A percentile compares a stretch with the other conserved stretches of the same genome.
Conservation (phyloP, 2,888 invertebrate species). For the Nineta flava region DNA sequence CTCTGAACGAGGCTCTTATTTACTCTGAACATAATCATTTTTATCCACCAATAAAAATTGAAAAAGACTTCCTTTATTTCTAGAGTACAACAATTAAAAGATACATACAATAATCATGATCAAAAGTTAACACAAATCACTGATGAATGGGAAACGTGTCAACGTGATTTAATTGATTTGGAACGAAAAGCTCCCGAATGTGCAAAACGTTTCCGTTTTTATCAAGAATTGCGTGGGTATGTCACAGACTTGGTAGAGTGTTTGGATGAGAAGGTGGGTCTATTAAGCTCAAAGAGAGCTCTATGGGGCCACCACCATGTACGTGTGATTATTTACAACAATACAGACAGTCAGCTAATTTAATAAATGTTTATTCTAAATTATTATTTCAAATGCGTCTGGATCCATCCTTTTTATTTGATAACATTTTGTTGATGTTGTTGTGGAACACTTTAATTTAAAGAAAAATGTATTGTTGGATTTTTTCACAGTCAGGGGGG, state of each 20-base stretch:
- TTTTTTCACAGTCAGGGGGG: slow-evolving; percentile 3
- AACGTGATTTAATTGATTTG: slow-evolving; percentile 34
- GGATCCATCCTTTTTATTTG: neutral
- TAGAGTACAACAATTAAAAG: slow-evolving; percentile 34
- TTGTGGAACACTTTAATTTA: neutral
- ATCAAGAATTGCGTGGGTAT: slow-evolving; percentile 91
- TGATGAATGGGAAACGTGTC: slow-evolving; percentile 24
- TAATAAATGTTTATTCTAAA: neutral
- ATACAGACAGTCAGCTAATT: neutral
- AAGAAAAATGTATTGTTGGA: slow-evolving; percentile 7
- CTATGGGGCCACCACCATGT: slow-evolving; percentile 2
- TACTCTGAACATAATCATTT: no score
- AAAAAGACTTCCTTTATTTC: no score
- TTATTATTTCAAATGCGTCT: neutral
- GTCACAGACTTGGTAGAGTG: slow-evolving; percentile 94
- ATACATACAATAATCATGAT: slow-evolving; percentile 28
- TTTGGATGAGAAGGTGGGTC: slow-evolving; percentile 81
- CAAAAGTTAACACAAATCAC: slow-evolving; percentile 21
- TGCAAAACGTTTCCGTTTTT: slow-evolving; percentile 76
- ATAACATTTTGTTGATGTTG: no score
- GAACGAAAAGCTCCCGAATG: slow-evolving; percentile 43
- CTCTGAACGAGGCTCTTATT: no score
- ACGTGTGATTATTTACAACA: neutral
- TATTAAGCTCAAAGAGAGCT: slow-evolving; percentile 8
- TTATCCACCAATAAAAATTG: no score